Conservation (phyloP, 2,113 vertebrate species). For the Telmatochromis brachygnathus region DNA sequence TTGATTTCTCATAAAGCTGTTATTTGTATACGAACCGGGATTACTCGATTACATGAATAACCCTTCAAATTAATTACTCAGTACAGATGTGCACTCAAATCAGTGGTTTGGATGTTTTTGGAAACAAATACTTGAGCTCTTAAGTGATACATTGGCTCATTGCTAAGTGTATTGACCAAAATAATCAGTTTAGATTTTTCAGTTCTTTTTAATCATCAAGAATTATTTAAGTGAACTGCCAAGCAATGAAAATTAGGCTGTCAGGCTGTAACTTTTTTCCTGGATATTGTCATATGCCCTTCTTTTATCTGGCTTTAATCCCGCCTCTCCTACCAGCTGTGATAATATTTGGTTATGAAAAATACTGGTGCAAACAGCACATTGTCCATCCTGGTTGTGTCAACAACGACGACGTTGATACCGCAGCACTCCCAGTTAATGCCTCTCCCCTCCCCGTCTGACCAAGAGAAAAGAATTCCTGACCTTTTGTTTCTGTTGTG, state of each 20-base stretch:
- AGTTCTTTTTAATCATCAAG: background rate
- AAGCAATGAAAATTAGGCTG: background rate
- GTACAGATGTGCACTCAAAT: background rate
- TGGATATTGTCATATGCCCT: background rate
- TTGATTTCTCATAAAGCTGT: background rate
- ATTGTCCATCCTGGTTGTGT: slow-evolving; percentile 15
- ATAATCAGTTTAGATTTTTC: background rate
- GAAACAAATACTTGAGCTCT: background rate
- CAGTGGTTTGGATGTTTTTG: background rate
- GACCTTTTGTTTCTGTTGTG: slow-evolving; percentile 46
- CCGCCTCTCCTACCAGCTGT: background rate
- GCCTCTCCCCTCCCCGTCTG: background rate
- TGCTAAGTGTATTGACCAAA: background rate
- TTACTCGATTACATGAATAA: background rate
- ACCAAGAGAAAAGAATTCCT: slow-evolving; percentile 41
- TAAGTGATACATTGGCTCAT: background rate
- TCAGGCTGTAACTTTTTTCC: background rate
- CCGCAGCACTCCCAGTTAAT: background rate
- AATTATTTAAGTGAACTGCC: background rate
- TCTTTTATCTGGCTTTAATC: background rate
- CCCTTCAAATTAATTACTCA: background rate
- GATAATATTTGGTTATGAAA: background rate
- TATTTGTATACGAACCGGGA: background rate
- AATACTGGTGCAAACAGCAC: background rate
- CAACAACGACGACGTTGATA: background rate